Conservation (phyloP, 2,888 invertebrate species). For the Meta bourneti region DNA sequence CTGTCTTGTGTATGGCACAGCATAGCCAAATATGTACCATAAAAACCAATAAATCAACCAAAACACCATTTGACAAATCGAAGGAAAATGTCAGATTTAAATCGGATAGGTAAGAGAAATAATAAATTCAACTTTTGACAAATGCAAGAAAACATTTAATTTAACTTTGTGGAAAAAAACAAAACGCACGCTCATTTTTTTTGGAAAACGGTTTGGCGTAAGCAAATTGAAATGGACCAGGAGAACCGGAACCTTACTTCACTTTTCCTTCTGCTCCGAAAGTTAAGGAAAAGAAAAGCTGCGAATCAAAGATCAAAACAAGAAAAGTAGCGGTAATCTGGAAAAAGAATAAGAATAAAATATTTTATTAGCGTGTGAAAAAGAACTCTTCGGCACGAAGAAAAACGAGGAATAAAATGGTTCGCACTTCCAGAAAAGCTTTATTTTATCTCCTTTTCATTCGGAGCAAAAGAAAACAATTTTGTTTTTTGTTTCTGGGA, state of each 20-base stretch:
- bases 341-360: constrained; percentile 16
- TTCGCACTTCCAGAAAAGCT: constrained; percentile 1
- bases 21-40: too few relatives aligned
- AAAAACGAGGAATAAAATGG: constrained; percentile 27
- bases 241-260: not conserved
- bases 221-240: too few relatives aligned
- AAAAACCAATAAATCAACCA: too few relatives aligned
- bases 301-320: not conserved
- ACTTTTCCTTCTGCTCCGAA: not conserved
- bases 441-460: constrained; percentile 21
- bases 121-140: too few relatives aligned
- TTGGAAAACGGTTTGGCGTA: too few relatives aligned
- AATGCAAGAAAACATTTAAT: too few relatives aligned
- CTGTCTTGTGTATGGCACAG: too few relatives aligned
- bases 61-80: too few relatives aligned
- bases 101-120: too few relatives aligned
- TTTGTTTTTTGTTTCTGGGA: constrained; percentile 11
- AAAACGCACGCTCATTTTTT: too few relatives aligned
- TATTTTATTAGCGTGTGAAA: not conserved
- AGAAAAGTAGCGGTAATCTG: constrained; percentile 6
- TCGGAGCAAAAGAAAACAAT: not conserved
- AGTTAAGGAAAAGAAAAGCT: not conserved
- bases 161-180: too few relatives aligned
- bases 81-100: too few relatives aligned
- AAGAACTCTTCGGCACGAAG: not conserved